A percentile compares a stretch with the other conserved stretches of the same genome.
Conservation (phyloP, 2,113 vertebrate genomes). For the Zosterops hypoxanthus region DNA sequence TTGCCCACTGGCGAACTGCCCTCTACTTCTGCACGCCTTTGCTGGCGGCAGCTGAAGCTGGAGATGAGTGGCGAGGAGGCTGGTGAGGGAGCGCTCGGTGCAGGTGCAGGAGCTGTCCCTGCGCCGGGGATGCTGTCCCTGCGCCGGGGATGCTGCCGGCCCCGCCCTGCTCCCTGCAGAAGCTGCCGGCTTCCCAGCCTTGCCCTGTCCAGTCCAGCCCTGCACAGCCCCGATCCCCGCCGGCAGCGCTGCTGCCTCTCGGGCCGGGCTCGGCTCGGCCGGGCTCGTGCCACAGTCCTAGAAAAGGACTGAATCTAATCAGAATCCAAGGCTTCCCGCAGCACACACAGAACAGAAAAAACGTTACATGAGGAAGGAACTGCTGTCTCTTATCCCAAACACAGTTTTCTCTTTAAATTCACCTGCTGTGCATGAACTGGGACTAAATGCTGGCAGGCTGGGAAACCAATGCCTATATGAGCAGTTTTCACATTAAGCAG, state of each 20-base stretch:
- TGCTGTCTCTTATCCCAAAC: no score
- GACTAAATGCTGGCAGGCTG: not conserved
- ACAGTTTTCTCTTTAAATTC: not conserved
- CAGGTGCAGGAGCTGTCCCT: not conserved
- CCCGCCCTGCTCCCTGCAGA: not conserved
- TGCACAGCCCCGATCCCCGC: no score
- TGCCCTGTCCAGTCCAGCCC: no score
- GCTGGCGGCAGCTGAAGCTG: not conserved
- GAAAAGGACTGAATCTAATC: not conserved
- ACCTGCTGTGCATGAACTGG: not conserved
- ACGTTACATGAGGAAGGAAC: not conserved
- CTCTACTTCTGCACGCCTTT: not conserved
- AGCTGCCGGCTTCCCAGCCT: not conserved
- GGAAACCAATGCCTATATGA: not conserved
- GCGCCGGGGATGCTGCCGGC: not conserved
- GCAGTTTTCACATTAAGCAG: not conserved
- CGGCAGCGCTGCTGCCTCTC: no score
- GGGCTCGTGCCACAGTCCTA: accelerated
- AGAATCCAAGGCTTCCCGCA: not conserved
- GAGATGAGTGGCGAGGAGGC: not conserved
- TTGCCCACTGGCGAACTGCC: not conserved
- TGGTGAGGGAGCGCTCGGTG: no score
- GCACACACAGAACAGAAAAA: not conserved
- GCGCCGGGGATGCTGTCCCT: not conserved
- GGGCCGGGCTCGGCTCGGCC: no score